Evolutionary conservation across 2,113 vertebrate genomes (phyloP).

Genomic region (Sclerurus mexicanus): DNA sequence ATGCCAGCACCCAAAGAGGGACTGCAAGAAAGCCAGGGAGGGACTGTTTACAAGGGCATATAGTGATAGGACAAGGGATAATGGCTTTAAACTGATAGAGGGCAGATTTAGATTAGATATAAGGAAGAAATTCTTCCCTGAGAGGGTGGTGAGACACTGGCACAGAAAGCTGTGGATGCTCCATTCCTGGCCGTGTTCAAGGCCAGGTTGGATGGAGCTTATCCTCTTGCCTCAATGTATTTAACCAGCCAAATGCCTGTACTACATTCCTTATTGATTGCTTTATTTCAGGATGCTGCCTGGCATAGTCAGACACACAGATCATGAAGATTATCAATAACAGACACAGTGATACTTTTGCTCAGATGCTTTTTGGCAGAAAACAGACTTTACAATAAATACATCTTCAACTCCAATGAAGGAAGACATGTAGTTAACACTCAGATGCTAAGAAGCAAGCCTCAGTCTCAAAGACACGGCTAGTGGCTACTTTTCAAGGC

Average conservation of each 20-base stretch:
- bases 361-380: neutral
- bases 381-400: neutral
- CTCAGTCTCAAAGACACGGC: neutral
- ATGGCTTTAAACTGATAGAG: neutral
- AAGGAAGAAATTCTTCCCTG: neutral
- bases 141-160: neutral
- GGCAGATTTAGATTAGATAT: neutral
- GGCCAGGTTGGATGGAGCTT: neutral
- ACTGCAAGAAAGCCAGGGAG: neutral
- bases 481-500: neutral
- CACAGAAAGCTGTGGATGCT: neutral
- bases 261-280: fast-evolving
- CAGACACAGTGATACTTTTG: neutral
- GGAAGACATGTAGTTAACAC: neutral
- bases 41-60: neutral
- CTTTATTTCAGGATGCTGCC: neutral
- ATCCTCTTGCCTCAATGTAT: neutral
- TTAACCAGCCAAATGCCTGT: neutral
- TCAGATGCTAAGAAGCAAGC: neutral
- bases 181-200: neutral
- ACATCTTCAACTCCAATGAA: neutral
- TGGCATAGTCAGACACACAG: neutral
- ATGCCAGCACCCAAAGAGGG: neutral
- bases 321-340: neutral
- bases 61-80: neutral